These are phyloP conservation scores for Vireo altiloquus DNA, from an alignment of 2,113 vertebrate genomes.

Conservation along the genomic window DNA sequence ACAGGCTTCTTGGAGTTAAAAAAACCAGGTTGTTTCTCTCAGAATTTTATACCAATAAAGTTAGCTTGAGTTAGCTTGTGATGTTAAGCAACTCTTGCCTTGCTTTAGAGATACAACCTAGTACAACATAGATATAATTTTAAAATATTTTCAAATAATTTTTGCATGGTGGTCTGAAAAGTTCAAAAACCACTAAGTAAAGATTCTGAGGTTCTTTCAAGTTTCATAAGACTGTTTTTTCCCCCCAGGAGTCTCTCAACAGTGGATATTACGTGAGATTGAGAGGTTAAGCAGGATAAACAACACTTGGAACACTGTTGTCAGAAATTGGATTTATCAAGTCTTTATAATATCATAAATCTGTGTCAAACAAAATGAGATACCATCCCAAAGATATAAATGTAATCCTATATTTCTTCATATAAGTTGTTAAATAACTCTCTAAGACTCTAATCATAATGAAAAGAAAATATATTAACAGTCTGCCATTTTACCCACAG, in stretches of 20 bases:
- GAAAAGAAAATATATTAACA: slow-evolving; percentile 62
- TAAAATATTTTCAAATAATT: not conserved
- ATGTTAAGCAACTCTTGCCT: not conserved
- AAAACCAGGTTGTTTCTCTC: not conserved
- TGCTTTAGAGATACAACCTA: not conserved
- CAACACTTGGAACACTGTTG: not conserved
- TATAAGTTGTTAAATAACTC: slow-evolving; percentile 56
- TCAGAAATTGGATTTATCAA: not conserved
- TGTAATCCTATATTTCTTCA: slow-evolving; percentile 43
- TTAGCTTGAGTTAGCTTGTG: not conserved
- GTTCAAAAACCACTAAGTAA: not conserved
- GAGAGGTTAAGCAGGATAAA: not conserved
- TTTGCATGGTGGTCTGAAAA: not conserved
- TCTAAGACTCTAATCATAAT: slow-evolving; percentile 46
- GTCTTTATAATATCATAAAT: not conserved
- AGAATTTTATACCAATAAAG: not conserved
- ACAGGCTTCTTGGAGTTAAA: not conserved
- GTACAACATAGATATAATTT: not conserved
- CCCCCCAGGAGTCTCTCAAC: not conserved
- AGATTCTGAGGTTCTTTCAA: not conserved
- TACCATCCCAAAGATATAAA: not conserved
- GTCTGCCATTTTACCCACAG: slow-evolving; percentile 49
- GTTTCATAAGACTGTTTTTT: not conserved
- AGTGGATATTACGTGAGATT: not conserved
- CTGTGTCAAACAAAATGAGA: not conserved